Conservation (phyloP, 1,140 invertebrate species). For the Magallana ariakensis region DNA sequence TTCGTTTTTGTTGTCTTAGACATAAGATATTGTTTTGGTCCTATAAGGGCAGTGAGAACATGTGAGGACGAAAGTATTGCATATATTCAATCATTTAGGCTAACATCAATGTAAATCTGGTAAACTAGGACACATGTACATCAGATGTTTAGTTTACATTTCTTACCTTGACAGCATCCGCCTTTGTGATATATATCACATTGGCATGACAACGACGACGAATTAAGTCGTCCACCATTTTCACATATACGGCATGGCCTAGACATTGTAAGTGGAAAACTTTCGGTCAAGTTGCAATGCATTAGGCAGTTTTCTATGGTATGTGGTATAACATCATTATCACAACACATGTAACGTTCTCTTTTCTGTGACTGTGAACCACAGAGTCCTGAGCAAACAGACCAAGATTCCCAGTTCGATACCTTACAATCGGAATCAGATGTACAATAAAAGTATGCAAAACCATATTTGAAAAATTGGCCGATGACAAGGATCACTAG, state of each 20-base stretch:
- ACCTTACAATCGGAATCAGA: neutral
- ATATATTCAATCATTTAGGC: neutral
- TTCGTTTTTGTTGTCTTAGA: too few relatives aligned
- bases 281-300: neutral
- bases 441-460: neutral
- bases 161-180: neutral
- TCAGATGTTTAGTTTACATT: too few relatives aligned
- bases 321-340: neutral
- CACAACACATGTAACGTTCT: neutral
- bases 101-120: too few relatives aligned
- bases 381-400: neutral
- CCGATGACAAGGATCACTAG: too few relatives aligned
- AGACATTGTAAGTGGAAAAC: neutral
- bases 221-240: neutral
- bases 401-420: neutral
- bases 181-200: neutral
- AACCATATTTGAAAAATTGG: too few relatives aligned
- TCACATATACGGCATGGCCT: neutral
- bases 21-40: too few relatives aligned
- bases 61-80: neutral
- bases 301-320: neutral
- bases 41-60: neutral
- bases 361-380: neutral
- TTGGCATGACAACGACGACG: neutral
- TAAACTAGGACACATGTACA: too few relatives aligned